Base-by-base conservation (phyloP, 2,888 invertebrate genomes). In the Eucera pruinosa region DNA sequence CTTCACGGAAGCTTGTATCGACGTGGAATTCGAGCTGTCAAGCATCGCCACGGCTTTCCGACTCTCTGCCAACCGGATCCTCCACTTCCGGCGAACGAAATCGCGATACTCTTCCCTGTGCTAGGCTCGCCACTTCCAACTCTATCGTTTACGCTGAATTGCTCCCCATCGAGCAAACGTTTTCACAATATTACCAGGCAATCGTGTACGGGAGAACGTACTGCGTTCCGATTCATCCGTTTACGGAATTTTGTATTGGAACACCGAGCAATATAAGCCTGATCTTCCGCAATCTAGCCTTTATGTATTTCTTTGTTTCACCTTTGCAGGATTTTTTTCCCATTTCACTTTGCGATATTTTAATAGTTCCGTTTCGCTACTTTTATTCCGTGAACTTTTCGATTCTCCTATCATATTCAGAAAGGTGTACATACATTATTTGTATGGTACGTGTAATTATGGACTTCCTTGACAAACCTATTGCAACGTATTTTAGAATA, bases 61-160 rank as follows among this genome's bases (percentile, higher is more conserved):
- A 33, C 54, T 43, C 41, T 27, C 39, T 23, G 55, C 20, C 50
- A 15, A 6, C 13, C 41, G 18, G 58, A 66, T 66, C 33, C 57
- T 20, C 54, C 11, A 3, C 30, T 61, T 50, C 15, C 57, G 39
- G 54, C 13, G 45, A 65, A 36, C 67, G 48, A 48, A 69, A 64
- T 58, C 61, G 45, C 45, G 54, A 68, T 60, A 71, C 41, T n/a
- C 55, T 55, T 39, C 36, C 36, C 60, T 45, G 25, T 36, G 47
- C 39, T 25, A 30, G n/a, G 39, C 36, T 33, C 50, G 47, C 25
- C 23, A 25, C 25, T 50, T 27, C 25, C 52, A 50, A 54, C 52
- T 36, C 27, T 71, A 67, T 78, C 45, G 72, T 33, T 74, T 25
- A 54, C 47, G 48, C 41, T 43, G 69, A 60, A 67, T 76, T 61